phyloP scores from a whole-genome alignment of 2,797 vertebrate species.

The Falco berigora region DNA sequence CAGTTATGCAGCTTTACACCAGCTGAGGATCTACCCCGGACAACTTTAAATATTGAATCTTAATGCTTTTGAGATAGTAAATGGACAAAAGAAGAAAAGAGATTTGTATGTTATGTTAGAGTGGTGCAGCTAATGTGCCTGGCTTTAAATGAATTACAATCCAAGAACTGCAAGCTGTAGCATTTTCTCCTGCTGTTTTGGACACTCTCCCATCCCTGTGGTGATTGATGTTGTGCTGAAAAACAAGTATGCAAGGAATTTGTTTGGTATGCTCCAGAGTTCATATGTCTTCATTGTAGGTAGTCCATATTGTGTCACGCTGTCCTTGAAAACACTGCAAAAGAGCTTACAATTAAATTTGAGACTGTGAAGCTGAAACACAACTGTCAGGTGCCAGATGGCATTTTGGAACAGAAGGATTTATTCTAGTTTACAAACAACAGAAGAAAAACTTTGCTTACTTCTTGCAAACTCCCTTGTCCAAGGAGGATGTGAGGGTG shows the following conservation, averaged over 20 bases:
- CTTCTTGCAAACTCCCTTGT: constrained; percentile 21
- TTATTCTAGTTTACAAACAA: constrained; percentile 60
- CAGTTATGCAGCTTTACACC: neutral
- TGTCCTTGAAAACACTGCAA: constrained; percentile 68
- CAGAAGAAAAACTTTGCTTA: constrained; percentile 38
- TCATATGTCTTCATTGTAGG: constrained; percentile 71
- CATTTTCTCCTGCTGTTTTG: constrained; percentile 65
- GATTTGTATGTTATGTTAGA: constrained; percentile 54
- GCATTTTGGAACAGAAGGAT: constrained; percentile 69
- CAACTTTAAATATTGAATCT: constrained; percentile 44
- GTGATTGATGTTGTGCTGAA: constrained; percentile 69
- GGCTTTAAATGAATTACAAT: constrained; percentile 65
- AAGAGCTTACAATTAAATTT: constrained; percentile 72
- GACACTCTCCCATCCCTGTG: constrained; percentile 61
- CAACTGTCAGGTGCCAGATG: constrained; percentile 71
- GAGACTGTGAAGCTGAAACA: constrained; percentile 68
- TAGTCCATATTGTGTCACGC: constrained; percentile 65
- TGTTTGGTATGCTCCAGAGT: constrained; percentile 65
- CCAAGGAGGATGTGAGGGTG: constrained; percentile 19
- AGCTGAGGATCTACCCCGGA: constrained; percentile 15
- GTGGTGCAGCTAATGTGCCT: constrained; percentile 20
- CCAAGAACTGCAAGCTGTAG: constrained; percentile 63
- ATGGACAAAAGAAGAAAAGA: constrained; percentile 32
- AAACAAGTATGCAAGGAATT: constrained; percentile 69
- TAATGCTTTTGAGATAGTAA: constrained; percentile 40